Conservation (phyloP, 2,113 vertebrate genomes). For the Deroptyus accipitrinus region DNA sequence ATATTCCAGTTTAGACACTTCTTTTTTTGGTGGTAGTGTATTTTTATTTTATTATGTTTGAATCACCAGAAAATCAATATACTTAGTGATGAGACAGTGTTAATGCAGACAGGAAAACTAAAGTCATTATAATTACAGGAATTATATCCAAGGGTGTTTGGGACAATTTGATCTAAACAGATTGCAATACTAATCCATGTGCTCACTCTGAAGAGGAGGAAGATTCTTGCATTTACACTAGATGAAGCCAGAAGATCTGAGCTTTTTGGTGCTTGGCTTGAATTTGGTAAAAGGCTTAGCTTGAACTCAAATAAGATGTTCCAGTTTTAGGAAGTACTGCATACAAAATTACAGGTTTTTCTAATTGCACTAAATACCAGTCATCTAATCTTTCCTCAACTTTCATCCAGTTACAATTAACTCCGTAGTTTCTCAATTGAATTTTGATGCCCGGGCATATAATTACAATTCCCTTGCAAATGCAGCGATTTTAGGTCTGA, state of each 20-base stretch:
- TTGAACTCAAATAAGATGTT: not conserved
- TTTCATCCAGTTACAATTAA: not conserved
- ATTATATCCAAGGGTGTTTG: not conserved
- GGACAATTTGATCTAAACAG: not conserved
- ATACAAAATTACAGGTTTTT: slow-evolving; percentile 20
- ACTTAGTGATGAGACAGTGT: not conserved
- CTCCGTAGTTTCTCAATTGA: not conserved
- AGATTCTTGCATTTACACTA: not conserved
- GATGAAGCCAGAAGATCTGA: not conserved
- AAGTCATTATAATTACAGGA: not conserved
- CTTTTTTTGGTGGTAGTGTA: not conserved
- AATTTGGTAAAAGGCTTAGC: not conserved
- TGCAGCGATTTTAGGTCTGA: not conserved
- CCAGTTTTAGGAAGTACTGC: not conserved
- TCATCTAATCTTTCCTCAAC: not conserved
- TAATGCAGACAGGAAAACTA: not conserved
- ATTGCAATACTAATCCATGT: not conserved
- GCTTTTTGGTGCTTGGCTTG: not conserved
- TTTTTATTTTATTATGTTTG: not conserved
- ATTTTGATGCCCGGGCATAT: not conserved
- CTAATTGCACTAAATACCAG: not conserved
- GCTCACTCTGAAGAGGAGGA: not conserved
- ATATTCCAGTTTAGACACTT: not conserved
- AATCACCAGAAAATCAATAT: not conserved
- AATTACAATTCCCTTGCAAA: not conserved